Percentiles rank a stretch among this genome's conserved stretches.
Conservation (phyloP, 1,140 invertebrate species). For the Grapholita molesta region DNA sequence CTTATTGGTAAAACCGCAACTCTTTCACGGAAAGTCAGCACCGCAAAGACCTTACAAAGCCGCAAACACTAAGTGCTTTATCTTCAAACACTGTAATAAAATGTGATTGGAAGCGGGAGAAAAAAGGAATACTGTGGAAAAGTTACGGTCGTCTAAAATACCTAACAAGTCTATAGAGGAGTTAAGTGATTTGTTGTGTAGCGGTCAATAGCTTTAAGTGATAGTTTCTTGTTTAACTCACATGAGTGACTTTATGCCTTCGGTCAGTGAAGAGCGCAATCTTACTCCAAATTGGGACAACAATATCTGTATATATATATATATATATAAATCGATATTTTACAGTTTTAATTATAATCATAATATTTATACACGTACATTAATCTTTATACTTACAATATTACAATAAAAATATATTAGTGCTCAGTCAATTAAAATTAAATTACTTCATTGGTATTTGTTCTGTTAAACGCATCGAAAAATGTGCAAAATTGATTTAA, state of each 20-base stretch:
- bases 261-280: no score
- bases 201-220: conserved; percentile 50
- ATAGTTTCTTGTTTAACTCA: conserved; percentile 41
- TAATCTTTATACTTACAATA: no score
- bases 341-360: no score
- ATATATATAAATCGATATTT: no score
- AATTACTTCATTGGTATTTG: not conserved
- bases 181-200: conserved; percentile 70
- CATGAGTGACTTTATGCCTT: conserved; percentile 31
- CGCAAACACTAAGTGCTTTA: conserved; percentile 12
- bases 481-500: not conserved
- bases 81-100: conserved; percentile 11
- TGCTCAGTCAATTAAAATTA: not conserved
- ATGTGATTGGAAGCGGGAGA: not conserved
- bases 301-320: not conserved
- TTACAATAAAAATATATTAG: no score
- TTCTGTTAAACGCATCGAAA: not conserved
- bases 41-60: conserved; percentile 10
- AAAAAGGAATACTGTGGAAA: conserved; percentile 18
- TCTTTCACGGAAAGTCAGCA: not conserved
- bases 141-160: conserved; percentile 25
- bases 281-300: no score
- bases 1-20: conserved; percentile 2
- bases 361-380: no score
- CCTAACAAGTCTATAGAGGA: conserved; percentile 24